These are phyloP conservation scores for Papilio aristodemus DNA, from an alignment of 1,140 invertebrate genomes.

Conservation along the genomic window DNA sequence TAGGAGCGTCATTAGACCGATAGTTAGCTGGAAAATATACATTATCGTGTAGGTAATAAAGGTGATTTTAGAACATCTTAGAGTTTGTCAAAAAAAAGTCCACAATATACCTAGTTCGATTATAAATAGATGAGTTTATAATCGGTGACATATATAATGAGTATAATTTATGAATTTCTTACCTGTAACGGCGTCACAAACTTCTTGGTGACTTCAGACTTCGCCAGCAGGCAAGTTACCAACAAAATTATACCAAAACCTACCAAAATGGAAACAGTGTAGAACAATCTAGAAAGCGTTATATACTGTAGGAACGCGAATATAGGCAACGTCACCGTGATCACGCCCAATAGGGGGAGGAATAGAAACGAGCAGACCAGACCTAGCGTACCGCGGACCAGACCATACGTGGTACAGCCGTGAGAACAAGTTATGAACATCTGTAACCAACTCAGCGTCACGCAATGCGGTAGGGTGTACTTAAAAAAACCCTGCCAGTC, in stretches of 20 bases:
- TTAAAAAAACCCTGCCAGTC: conserved; percentile 90
- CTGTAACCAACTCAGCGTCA: conserved; percentile 92
- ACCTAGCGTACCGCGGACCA: conserved; percentile 87
- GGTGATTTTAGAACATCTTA: too few relatives aligned
- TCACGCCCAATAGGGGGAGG: conserved; percentile 87
- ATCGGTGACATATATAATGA: not conserved
- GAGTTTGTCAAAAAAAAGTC: not conserved
- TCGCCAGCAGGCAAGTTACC: conserved; percentile 84
- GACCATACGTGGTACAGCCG: conserved; percentile 89
- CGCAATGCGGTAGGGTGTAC: conserved; percentile 90
- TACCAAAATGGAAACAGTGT: conserved; percentile 81
- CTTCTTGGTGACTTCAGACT: conserved; percentile 82
- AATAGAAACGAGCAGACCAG: conserved; percentile 89
- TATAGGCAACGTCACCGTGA: conserved; percentile 86
- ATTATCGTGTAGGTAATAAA: too few relatives aligned
- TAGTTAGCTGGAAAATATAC: conserved; percentile 51
- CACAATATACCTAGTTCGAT: too few relatives aligned
- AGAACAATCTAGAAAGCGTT: conserved; percentile 83
- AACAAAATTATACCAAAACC: conserved; percentile 81
- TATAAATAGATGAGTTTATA: too few relatives aligned
- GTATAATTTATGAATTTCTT: conserved; percentile 35
- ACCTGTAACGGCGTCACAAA: conserved; percentile 85
- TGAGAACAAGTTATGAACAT: conserved; percentile 89
- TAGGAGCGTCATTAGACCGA: conserved; percentile 61
- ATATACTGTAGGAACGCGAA: conserved; percentile 86